Percentiles rank a stretch among this genome's conserved stretches.
phyloP scores from a whole-genome alignment of 30 jellyfish, hydroid and myxozoan species.

The Nemopilema nomurai region DNA sequence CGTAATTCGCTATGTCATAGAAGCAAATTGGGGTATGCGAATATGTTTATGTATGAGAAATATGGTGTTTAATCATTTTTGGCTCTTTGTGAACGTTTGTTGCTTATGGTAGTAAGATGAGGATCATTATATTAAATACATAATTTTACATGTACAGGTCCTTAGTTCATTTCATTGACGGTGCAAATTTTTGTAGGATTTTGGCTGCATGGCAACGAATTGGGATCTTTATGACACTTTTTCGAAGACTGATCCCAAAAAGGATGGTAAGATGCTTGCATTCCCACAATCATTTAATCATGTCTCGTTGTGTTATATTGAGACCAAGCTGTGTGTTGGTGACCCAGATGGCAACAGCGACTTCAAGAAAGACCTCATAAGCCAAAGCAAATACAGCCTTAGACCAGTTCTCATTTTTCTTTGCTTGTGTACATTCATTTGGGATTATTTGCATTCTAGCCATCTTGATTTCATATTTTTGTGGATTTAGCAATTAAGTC shows the following conservation, averaged over 20 bases:
- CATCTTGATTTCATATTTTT: too few species aligned
- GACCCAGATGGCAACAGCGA: too few species aligned
- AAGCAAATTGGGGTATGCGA: neutral
- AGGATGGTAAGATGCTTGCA: conserved; percentile 35
- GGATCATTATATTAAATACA: too few species aligned
- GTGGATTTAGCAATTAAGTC: too few species aligned
- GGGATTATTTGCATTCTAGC: neutral
- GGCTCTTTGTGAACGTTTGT: too few species aligned
- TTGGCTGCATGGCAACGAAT: conserved; percentile 86
- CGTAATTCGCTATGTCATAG: neutral
- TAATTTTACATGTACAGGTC: too few species aligned
- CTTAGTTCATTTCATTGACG: too few species aligned
- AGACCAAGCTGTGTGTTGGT: too few species aligned
- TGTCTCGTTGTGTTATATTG: neutral
- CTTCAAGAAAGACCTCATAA: neutral
- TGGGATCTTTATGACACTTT: conserved; percentile 95
- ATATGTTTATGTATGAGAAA: neutral
- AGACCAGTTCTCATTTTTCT: neutral
- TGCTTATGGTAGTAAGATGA: too few species aligned
- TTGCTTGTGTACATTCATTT: neutral
- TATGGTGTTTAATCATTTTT: too few species aligned
- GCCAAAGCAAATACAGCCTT: neutral
- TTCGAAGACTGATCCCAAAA: conserved; percentile 40
- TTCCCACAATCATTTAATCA: neutral
- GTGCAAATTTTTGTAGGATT: conserved; percentile 56